Conservation (phyloP, 2,797 vertebrate species). For the Poeciliopsis paucimaculata region DNA sequence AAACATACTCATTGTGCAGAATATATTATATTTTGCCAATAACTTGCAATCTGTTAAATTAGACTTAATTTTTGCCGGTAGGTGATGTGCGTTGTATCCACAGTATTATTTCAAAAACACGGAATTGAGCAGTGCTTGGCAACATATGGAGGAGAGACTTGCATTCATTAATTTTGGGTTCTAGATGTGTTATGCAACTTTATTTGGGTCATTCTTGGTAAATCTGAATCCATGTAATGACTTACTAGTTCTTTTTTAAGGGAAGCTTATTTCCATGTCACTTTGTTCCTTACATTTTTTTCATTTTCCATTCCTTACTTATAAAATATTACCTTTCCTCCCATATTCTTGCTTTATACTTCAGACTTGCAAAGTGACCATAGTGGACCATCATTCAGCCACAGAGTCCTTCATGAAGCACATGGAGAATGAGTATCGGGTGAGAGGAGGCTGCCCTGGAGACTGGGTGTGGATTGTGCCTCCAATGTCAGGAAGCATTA, state of each 20-base stretch:
- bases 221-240: background rate
- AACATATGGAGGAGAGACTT: background rate
- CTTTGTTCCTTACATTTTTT: background rate
- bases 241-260: background rate
- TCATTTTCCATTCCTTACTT: background rate
- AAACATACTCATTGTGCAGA: background rate
- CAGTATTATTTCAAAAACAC: background rate
- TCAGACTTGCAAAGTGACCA: conserved; percentile 95
- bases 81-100: background rate
- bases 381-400: conserved; percentile 98
- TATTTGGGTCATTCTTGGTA: background rate
- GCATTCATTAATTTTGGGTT: background rate
- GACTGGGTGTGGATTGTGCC: conserved; percentile 99
- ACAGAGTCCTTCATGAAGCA: conserved; percentile 99
- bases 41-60: background rate
- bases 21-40: background rate
- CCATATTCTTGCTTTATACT: background rate
- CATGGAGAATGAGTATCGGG: conserved; percentile 96
- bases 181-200: background rate
- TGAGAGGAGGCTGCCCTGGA: conserved; percentile 93
- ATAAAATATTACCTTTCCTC: background rate
- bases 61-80: background rate
- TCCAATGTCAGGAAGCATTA: conserved; percentile 98
- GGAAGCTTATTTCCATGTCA: background rate
- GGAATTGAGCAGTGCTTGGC: background rate